Evolutionary conservation across 2,888 invertebrate genomes (phyloP), one percentile per base, ranked within the genome.

Genomic region (Cerceris ruficornis): DNA sequence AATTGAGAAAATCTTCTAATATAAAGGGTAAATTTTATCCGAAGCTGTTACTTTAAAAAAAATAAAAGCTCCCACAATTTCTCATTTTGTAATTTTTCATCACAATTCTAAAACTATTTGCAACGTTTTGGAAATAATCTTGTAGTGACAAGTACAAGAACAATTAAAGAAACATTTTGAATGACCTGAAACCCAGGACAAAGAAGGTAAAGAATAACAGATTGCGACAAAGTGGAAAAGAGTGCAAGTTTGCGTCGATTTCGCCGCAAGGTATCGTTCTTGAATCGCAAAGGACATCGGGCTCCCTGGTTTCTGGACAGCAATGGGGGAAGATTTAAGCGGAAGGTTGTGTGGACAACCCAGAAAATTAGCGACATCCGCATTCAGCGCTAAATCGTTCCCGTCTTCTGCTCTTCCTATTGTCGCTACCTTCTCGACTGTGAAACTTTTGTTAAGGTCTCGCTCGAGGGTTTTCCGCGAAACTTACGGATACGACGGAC

Each of bases 331-430:
- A 85, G 86, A 82, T 86, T 87, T 85, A 81, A 87, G 86, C 84
- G 83, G 86, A 88, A 85, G 87, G 86, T 87, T 86, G 88, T 80
- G 88, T 85, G 88, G 86, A 86, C 85, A 86, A 87, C 83, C 86
- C 87, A 87, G 88, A 88, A 90, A 90, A 91, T 90, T 89, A 90
- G 88, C 86, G 86, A 87, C 89, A 89, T 89, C 89, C 90, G 90
- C 87, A 87, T 87, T 87, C 85, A 83, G 82, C 81, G 86, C 75
- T 84, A 87, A 88, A 89, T 87, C 84, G 87, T 84, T 85, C 85
- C 84, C 86, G 84, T 84, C 79, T 84, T 82, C 83, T 78, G 80
- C 76, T 82, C 82, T 87, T 82, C 80, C 88, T 82, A 88, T 90
- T 90, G 89, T 89, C 85, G 85, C 73, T 82, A 83, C 69, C 84